Conservation (phyloP, 2,888 invertebrate genomes). For the Leptinotarsa haldemani region DNA sequence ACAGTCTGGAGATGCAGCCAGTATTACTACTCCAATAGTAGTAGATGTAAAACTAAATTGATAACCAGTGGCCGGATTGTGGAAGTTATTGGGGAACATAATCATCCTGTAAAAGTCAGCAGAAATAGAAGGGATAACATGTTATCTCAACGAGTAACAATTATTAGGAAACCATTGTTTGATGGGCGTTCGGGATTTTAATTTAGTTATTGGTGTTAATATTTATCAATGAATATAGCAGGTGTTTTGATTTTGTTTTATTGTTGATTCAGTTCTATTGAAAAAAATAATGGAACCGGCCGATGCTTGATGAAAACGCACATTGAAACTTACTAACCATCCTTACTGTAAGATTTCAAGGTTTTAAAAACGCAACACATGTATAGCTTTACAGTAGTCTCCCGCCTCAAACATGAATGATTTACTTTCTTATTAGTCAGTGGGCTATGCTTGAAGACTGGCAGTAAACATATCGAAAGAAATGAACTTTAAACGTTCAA, state of each 20-base stretch:
- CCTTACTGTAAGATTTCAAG: too few species aligned
- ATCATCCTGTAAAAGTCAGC: conserved; percentile 37
- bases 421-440: too few species aligned
- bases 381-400: too few species aligned
- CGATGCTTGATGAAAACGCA: too few species aligned
- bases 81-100: conserved; percentile 49
- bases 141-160: conserved; percentile 47
- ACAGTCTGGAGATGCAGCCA: conserved; percentile 54
- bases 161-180: conserved; percentile 40
- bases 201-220: background rate
- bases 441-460: too few species aligned
- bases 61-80: conserved; percentile 51
- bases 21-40: conserved; percentile 49
- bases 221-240: background rate
- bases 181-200: conserved; percentile 24
- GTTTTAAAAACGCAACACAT: too few species aligned
- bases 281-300: too few species aligned
- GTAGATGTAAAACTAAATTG: conserved; percentile 50
- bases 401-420: too few species aligned
- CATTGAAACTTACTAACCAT: too few species aligned
- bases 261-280: background rate
- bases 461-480: too few species aligned
- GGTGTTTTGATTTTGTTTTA: background rate
- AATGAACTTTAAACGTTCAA: too few species aligned
- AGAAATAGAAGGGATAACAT: conserved; percentile 42